These are phyloP conservation scores for Melanostigma gelatinosum DNA, from an alignment of 2,113 vertebrate species.

Conservation along the genomic window DNA sequence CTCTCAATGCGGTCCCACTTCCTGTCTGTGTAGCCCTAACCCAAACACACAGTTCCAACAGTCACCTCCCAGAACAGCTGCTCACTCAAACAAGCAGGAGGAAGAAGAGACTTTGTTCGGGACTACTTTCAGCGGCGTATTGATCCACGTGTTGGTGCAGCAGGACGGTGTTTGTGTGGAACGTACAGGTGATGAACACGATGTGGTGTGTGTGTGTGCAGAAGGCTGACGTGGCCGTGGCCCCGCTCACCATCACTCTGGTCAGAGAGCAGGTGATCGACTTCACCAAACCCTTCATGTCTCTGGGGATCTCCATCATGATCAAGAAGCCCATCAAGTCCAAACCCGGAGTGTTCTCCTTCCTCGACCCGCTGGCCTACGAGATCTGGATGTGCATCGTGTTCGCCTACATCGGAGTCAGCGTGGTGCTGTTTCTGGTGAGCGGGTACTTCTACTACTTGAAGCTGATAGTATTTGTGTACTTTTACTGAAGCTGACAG, in stretches of 20 bases:
- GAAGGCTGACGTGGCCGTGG: conserved; percentile 96
- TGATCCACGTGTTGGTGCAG: too few species aligned
- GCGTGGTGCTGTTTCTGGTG: conserved; percentile 97
- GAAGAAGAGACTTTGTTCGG: too few species aligned
- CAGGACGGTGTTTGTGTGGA: too few species aligned
- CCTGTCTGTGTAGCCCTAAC: too few species aligned
- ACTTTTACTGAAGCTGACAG: background rate
- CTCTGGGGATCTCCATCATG: conserved; percentile 98
- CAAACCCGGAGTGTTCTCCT: conserved; percentile 98
- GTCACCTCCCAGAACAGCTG: too few species aligned
- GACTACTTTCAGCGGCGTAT: too few species aligned
- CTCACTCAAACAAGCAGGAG: too few species aligned
- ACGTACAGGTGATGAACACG: too few species aligned
- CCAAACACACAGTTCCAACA: too few species aligned
- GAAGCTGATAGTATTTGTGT: background rate
- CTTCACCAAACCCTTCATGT: conserved; percentile 99
- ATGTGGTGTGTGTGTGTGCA: conserved; percentile 55
- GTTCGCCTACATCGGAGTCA: conserved; percentile 99
- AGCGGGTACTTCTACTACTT: conserved; percentile 37
- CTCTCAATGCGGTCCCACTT: too few species aligned
- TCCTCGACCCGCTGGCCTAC: conserved; percentile 97
- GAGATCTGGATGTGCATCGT: conserved; percentile 99
- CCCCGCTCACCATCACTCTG: conserved; percentile 96
- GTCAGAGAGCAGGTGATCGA: conserved; percentile 98
- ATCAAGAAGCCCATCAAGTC: conserved; percentile 99